These are phyloP conservation scores for Hyppa rectilinea DNA, from an alignment of 2,888 invertebrate species.

Conservation along the genomic window DNA sequence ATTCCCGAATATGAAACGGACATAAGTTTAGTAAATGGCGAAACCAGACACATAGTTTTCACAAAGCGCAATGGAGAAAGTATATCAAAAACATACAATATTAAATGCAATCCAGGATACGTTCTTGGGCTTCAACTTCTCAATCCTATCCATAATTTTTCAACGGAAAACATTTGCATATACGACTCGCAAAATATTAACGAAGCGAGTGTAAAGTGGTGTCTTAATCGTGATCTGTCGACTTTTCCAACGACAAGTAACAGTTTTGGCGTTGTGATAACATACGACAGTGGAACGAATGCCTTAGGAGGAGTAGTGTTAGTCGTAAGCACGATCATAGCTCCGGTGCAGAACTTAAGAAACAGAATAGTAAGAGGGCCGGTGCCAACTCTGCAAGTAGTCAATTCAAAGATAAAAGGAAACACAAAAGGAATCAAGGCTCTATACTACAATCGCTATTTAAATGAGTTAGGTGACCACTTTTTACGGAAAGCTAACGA, in stretches of 20 bases:
- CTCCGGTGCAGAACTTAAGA: conserved; percentile 93
- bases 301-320: conserved; percentile 96
- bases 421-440: conserved; percentile 96
- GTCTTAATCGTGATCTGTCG: conserved; percentile 95
- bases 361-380: conserved; percentile 95
- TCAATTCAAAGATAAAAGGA: conserved; percentile 94
- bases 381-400: conserved; percentile 93
- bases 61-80: conserved; percentile 91
- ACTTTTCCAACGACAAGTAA: conserved; percentile 97
- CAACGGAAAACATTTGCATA: conserved; percentile 95
- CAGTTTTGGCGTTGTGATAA: conserved; percentile 94
- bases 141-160: conserved; percentile 97
- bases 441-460: conserved; percentile 96
- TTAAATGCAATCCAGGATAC: conserved; percentile 94
- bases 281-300: conserved; percentile 94
- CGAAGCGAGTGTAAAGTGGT: conserved; percentile 93
- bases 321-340: conserved; percentile 93
- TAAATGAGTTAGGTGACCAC: conserved; percentile 96
- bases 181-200: conserved; percentile 94
- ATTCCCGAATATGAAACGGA: conserved; percentile 92
- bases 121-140: conserved; percentile 97
- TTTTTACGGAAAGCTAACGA: conserved; percentile 97
- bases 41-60: conserved; percentile 95
- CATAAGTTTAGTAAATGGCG: conserved; percentile 93
- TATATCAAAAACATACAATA: conserved; percentile 90